Evolutionary conservation across 2,797 vertebrate genomes (phyloP).

Genomic region (Buphagus erythrorhynchus): DNA sequence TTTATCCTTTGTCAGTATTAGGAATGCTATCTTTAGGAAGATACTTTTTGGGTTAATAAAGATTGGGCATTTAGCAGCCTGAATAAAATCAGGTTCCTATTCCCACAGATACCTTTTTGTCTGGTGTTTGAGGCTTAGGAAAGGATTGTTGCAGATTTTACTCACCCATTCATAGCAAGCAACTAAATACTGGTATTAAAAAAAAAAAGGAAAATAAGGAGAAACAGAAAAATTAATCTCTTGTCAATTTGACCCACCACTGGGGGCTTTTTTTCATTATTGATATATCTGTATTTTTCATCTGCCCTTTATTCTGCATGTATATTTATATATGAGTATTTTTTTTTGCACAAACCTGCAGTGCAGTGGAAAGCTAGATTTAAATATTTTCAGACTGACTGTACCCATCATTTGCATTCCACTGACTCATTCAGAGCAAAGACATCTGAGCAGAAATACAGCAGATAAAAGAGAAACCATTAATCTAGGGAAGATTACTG

Average conservation of each 20-base stretch:
- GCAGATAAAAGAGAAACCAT: constrained; percentile 99
- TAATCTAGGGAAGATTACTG: constrained; percentile 99
- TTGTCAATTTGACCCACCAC: constrained; percentile 73
- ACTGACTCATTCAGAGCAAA: constrained; percentile 92
- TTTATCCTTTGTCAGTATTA: constrained; percentile 53
- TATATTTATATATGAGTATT: constrained; percentile 45
- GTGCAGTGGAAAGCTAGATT: constrained; percentile 82
- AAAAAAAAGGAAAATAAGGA: not conserved
- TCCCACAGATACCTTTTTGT: constrained; percentile 70
- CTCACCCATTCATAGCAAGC: constrained; percentile 44
- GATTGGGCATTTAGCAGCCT: constrained; percentile 56
- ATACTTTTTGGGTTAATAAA: constrained; percentile 59
- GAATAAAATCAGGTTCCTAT: constrained; percentile 71
- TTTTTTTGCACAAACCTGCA: constrained; percentile 75
- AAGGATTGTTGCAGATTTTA: constrained; percentile 63
- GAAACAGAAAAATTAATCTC: constrained; percentile 65
- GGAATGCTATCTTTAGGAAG: constrained; percentile 47
- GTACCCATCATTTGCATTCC: constrained; percentile 94
- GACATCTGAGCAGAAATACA: constrained; percentile 97
- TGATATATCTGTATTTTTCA: constrained; percentile 74
- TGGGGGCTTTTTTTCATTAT: constrained; percentile 53
- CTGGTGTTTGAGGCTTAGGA: constrained; percentile 63
- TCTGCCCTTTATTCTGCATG: constrained; percentile 65
- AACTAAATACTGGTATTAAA: constrained; percentile 68
- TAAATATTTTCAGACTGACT: constrained; percentile 84